Conservation (phyloP, 2,888 invertebrate genomes). For the Platycnemis pennipes region DNA sequence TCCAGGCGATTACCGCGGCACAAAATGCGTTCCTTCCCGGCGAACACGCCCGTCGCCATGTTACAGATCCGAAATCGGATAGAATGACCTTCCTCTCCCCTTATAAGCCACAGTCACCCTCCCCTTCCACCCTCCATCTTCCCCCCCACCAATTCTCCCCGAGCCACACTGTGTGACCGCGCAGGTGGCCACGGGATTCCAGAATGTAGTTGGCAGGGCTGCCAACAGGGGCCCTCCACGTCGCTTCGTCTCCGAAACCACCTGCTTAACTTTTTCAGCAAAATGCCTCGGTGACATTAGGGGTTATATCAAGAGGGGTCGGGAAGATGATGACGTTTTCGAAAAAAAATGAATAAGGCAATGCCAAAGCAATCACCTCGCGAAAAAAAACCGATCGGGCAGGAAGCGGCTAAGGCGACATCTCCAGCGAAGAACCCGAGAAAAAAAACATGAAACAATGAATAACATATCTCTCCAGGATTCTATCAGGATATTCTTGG, state of each 20-base stretch:
- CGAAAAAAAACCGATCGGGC: no score
- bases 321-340: no score
- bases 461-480: no score
- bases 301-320: no score
- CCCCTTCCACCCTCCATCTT: not conserved
- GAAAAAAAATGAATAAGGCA: no score
- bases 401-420: no score
- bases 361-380: no score
- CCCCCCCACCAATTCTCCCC: not conserved
- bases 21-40: not conserved
- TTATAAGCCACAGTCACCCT: not conserved
- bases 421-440: no score
- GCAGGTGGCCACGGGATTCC: not conserved
- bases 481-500: no score
- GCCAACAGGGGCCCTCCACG: not conserved
- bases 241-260: not conserved
- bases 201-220: not conserved
- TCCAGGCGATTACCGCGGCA: not conserved
- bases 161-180: not conserved
- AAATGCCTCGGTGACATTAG: no score
- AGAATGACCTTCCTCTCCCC: constrained; percentile 3
- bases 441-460: no score
- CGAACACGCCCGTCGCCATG: constrained; percentile 6
- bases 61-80: not conserved
- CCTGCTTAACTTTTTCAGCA: not conserved